phyloP scores from a whole-genome alignment of 2,113 vertebrate species.

The Xiphophorus maculatus region DNA sequence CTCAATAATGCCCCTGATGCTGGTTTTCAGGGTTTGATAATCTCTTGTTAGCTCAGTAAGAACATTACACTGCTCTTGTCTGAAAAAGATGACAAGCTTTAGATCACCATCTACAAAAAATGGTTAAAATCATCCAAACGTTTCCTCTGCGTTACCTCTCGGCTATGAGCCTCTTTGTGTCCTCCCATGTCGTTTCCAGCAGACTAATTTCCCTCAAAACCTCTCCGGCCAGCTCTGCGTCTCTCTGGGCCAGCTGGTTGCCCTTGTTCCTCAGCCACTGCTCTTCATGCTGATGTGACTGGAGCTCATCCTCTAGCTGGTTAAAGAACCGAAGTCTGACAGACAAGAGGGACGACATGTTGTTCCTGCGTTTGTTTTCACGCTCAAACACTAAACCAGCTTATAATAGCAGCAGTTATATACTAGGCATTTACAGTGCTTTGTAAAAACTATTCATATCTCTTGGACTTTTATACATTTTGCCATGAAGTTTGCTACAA shows the following conservation, averaged over 20 bases:
- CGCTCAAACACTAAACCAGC: too few species aligned
- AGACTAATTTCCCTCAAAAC: conserved; percentile 84
- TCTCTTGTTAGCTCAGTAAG: conserved; percentile 89
- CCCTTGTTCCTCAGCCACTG: conserved; percentile 94
- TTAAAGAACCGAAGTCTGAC: conserved; percentile 89
- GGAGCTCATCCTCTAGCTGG: conserved; percentile 93
- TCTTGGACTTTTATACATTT: too few species aligned
- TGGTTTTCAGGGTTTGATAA: conserved; percentile 87
- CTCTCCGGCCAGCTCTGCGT: conserved; percentile 83
- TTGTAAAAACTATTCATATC: too few species aligned
- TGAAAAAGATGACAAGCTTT: conserved; percentile 50
- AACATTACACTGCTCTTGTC: conserved; percentile 89
- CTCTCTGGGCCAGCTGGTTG: conserved; percentile 90
- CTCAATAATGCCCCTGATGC: conserved; percentile 83
- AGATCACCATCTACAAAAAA: background rate
- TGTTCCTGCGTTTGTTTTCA: background rate
- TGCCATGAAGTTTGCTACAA: too few species aligned
- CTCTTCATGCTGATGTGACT: conserved; percentile 92
- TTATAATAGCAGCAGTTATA: background rate
- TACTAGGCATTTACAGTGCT: too few species aligned
- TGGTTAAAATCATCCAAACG: background rate
- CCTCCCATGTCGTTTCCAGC: conserved; percentile 88
- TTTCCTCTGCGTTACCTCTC: conserved; percentile 82
- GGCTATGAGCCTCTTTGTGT: conserved; percentile 87
- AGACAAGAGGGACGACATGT: conserved; percentile 36